phyloP scores from a whole-genome alignment of 2,113 vertebrate genomes.

The Rhagologus leucostigma region DNA sequence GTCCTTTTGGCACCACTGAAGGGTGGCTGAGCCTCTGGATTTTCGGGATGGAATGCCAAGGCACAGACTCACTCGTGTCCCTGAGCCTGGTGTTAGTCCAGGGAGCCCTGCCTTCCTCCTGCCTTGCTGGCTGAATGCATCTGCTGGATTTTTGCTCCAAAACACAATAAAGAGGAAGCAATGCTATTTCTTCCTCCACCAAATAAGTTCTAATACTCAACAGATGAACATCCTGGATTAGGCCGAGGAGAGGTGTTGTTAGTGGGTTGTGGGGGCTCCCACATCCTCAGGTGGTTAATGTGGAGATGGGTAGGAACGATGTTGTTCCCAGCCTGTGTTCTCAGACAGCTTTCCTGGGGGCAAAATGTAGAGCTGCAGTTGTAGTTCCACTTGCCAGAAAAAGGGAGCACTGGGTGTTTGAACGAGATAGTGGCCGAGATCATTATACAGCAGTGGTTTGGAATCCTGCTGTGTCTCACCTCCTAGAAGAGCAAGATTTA shows the following conservation, averaged over 20 bases:
- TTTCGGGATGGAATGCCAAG: neutral
- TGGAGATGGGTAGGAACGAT: neutral
- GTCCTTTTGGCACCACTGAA: neutral
- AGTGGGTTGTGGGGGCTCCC: neutral
- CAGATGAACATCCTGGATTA: neutral
- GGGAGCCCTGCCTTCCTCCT: neutral
- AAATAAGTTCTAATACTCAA: neutral
- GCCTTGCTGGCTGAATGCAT: neutral
- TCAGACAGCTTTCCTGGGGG: neutral
- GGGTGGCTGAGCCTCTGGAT: neutral
- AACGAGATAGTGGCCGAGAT: neutral
- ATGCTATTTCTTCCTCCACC: accelerated
- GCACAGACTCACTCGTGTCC: accelerated
- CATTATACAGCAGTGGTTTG: neutral
- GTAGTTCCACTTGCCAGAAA: neutral
- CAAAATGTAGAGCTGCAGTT: neutral
- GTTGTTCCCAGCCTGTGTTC: neutral
- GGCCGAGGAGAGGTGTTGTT: neutral
- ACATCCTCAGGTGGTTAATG: neutral
- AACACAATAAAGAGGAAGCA: neutral
- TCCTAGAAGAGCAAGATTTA: neutral
- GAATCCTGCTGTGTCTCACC: neutral
- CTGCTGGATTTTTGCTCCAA: neutral
- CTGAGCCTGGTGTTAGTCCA: neutral
- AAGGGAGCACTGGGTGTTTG: neutral